A percentile compares a stretch with the other conserved stretches of the same genome.
Evolutionary conservation across 2,113 vertebrate species (phyloP).

Genomic region (Tautogolabrus adspersus): DNA sequence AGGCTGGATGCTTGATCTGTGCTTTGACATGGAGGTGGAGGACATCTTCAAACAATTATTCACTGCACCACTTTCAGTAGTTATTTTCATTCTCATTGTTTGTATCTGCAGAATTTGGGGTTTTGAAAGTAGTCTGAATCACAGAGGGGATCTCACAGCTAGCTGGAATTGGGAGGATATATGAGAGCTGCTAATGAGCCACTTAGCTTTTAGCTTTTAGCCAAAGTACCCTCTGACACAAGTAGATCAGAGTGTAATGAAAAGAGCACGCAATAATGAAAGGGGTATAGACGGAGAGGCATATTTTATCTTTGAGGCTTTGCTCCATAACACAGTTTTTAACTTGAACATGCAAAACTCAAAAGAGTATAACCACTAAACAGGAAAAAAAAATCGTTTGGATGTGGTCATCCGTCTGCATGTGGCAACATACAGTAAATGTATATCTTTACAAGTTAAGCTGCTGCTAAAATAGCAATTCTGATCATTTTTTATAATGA

Average conservation of each 20-base stretch:
- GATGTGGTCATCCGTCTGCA: not conserved
- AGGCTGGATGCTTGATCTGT: not conserved
- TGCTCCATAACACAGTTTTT: slow-evolving; percentile 17
- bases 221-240: slow-evolving; percentile 62
- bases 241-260: slow-evolving; percentile 59
- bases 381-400: not conserved
- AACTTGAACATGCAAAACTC: slow-evolving; percentile 1
- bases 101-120: not conserved
- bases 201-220: slow-evolving; percentile 68
- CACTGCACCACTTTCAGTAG: not conserved
- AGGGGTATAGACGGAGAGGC: slow-evolving; percentile 56
- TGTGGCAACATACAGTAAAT: not conserved
- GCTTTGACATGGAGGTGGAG: not conserved
- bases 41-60: not conserved
- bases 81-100: not conserved
- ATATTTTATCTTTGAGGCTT: slow-evolving; percentile 34
- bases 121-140: slow-evolving; percentile 35
- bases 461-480: too few relatives aligned
- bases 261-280: slow-evolving; percentile 59
- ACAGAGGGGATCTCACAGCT: slow-evolving; percentile 24
- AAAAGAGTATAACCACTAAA: slow-evolving; percentile 4
- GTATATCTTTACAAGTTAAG: not conserved
- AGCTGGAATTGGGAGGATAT: slow-evolving; percentile 44
- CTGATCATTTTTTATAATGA: too few relatives aligned
- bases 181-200: slow-evolving; percentile 68